Base-by-base conservation (phyloP, 2,888 invertebrate species). In the Venusia cambrica region DNA sequence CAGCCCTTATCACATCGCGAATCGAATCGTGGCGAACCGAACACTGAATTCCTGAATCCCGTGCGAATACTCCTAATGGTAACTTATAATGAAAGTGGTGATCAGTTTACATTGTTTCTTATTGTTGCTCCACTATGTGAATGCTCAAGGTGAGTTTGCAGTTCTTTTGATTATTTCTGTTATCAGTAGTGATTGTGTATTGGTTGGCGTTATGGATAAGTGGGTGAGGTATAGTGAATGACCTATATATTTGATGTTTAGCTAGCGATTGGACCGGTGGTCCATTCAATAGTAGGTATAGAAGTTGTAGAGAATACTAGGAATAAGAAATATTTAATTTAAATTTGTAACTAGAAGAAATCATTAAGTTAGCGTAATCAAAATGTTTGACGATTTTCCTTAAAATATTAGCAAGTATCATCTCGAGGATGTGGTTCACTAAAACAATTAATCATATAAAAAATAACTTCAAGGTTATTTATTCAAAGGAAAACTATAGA, bases 1-100 rank as follows among this genome's bases (percentile, higher is more conserved):
- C 83, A 76, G 58, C 64, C 67, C 71, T 77, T 81, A 84, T 83
- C 84, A 65, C 78, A 79, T 80, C 83, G 84, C 84, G 67, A 81
- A 81, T 73, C 76, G 69, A 61, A 76, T 74, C 73, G 71, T 62
- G 64, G 62, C 61, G 58, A 55, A 57, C 43, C 37, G 38, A 31
- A 38, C 40, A 36, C 39, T 48, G 38, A 51, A 45, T 48, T 61
- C 53, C 39, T 48, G 38, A 51, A 45, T 48, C 61, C 53, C 70
- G 69, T 73, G 78, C 77, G 62, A 69, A 65, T 71, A 64, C 57
- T 54, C 61, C 56, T 54, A 57, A 52, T 51, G 36, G 49, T 57
- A 79, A 63, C 71, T 80, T 83, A 83, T 68, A 58, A 40, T 40
- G 59, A 55, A 54, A 61, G 57, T 65, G 57, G 54, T 64, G 55